Evolutionary conservation across 2,797 vertebrate species (phyloP).

Genomic region (Myotis pilosus): DNA sequence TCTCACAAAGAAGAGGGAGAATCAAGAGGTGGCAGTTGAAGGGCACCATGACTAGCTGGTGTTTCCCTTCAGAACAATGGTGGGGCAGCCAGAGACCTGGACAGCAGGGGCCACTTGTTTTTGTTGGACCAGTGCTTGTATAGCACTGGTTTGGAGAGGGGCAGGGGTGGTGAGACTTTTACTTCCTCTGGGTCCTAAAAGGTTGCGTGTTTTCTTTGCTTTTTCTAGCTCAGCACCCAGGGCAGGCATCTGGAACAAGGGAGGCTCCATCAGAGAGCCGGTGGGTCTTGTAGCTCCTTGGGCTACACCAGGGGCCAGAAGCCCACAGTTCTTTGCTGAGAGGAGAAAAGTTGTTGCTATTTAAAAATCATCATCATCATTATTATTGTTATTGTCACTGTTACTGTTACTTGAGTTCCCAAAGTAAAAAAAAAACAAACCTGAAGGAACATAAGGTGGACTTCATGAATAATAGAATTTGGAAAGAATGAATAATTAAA

Average conservation of each 20-base stretch:
- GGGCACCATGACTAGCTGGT: not conserved
- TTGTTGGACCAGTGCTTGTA: not conserved
- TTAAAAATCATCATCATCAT: not conserved
- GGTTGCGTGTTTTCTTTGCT: not conserved
- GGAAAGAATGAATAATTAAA: slow-evolving; percentile 23
- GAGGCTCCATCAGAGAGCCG: not conserved
- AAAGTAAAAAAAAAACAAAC: not conserved
- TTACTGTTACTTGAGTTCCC: not conserved
- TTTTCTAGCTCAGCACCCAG: not conserved
- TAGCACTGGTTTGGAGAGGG: not conserved
- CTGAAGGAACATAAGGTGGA: not conserved
- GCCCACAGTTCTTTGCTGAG: not conserved
- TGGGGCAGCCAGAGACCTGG: not conserved
- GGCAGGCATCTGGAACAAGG: not conserved
- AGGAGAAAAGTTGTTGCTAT: not conserved
- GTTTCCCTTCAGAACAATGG: not conserved
- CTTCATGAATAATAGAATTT: slow-evolving; percentile 18
- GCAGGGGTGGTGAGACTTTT: not conserved
- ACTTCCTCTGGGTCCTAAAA: slow-evolving; percentile 15
- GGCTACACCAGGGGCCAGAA: not conserved
- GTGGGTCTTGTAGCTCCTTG: not conserved
- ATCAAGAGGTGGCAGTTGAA: not conserved
- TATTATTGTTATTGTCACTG: not conserved
- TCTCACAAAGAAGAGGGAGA: not conserved
- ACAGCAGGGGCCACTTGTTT: not conserved